phyloP scores from a whole-genome alignment of 53 echinoderm and acorn worm species.

The Crossaster papposus region DNA sequence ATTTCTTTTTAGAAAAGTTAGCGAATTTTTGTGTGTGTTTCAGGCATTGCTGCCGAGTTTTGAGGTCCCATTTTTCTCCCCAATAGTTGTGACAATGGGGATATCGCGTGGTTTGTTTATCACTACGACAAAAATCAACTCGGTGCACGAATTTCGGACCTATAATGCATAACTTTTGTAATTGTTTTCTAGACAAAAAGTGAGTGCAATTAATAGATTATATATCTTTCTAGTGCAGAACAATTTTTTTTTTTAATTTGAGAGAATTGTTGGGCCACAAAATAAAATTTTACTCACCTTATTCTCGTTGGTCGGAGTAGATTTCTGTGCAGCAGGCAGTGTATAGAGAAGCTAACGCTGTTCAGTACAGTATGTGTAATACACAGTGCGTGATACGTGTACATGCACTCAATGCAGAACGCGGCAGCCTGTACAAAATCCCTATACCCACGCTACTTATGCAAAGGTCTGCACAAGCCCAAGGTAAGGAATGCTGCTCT shows the following conservation, averaged over 20 bases:
- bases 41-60: neutral
- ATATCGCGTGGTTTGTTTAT: slow-evolving; percentile 20
- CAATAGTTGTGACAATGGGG: slow-evolving; percentile 44
- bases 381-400: slow-evolving; percentile 1
- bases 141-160: slow-evolving; percentile 31
- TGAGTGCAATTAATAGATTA: slow-evolving; percentile 57
- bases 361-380: slow-evolving; percentile 48
- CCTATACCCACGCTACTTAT: slow-evolving; percentile 94
- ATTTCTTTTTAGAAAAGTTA: slow-evolving; percentile 1
- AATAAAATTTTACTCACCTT: slow-evolving; percentile 62
- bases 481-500: slow-evolving; percentile 67
- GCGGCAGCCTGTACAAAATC: slow-evolving; percentile 55
- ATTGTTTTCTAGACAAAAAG: slow-evolving; percentile 20
- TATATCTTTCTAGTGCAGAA: slow-evolving; percentile 26
- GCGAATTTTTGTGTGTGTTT: neutral
- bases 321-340: neutral
- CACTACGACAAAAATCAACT: slow-evolving; percentile 32
- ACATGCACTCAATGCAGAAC: slow-evolving; percentile 52
- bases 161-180: slow-evolving; percentile 42
- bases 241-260: slow-evolving; percentile 12
- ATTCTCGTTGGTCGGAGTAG: neutral
- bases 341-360: slow-evolving; percentile 22
- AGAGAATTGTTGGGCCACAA: neutral
- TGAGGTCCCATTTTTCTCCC: neutral
- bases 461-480: slow-evolving; percentile 72